Base-by-base conservation (phyloP, 2,888 invertebrate species). In the Drosophila neotestacea region DNA sequence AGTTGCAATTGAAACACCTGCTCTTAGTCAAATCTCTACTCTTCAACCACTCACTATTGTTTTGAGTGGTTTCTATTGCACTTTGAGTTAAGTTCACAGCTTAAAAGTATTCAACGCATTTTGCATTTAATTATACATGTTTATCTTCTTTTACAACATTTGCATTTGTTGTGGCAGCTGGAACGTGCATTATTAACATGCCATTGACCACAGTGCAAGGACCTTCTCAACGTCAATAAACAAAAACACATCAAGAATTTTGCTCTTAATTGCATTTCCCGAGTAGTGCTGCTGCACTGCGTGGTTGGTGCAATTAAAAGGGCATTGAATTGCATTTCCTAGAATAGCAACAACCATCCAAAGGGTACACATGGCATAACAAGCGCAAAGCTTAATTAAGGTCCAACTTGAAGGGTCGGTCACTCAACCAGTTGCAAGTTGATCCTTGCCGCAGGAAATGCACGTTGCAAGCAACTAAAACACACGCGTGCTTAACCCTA, bases 101-200 rank as follows among this genome's bases (percentile, higher is more conserved):
- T 50, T 30, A 63, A 79, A 76, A 77, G 88, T 85, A 87, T 81
- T 60, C 85, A 65, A 77, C 61, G 34, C 11, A 41, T 65, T 79
- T 56, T 56, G 55, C 58, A 58, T 58, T 58, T 58, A 38, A 47
- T 52, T 77, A 68, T 62, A 42, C 41, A 27, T 52, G 52, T 51
- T 42, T 28, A 28, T 55, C 7, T 59, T 48, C 7, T 6, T 2
- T 22, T 6, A 32, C 47, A 42, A 9, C 47, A 50, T 59, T 54
- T 47, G 54, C 80, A 48, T 47, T n/a, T 52, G n/a, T 30, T 30
- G 30, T 30, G 30, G 11, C 16, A 16, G 13, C 36, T 27, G 42
- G 34, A 44, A 6, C 44, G 55, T 56, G 55, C 52, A 65, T 81
- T 65, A 79, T 62, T 63, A 62, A 77, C 77, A 61, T 70, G 44